A percentile compares a stretch with the other conserved stretches of the same genome.
Conservation (phyloP, 2,888 invertebrate genomes). For the Cyclophora albipunctata region DNA sequence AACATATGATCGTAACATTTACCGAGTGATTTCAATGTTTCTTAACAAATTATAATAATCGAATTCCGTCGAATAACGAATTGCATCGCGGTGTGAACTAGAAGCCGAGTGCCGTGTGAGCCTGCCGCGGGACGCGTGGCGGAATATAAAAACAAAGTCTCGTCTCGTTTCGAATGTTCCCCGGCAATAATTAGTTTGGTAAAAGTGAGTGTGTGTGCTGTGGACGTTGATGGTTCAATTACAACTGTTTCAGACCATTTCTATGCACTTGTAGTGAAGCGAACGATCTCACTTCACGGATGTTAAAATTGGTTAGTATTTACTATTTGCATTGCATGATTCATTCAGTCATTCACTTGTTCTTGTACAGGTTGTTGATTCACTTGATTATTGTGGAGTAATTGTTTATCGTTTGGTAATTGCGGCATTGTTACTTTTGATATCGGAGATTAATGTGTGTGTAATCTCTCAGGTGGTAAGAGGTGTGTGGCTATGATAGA, state of each 20-base stretch:
- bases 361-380: not conserved
- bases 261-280: conserved; percentile 39
- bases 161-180: conserved; percentile 61
- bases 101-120: conserved; percentile 11
- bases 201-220: conserved; percentile 71
- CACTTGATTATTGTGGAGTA: conserved; percentile 1
- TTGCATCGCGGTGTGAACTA: conserved; percentile 53
- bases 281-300: conserved; percentile 38
- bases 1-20: conserved; percentile 24
- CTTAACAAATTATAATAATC: conserved; percentile 38
- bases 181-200: conserved; percentile 63
- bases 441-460: no score
- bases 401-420: no score
- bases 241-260: conserved; percentile 55
- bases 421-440: no score
- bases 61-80: conserved; percentile 49
- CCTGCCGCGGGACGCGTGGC: conserved; percentile 47
- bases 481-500: no score
- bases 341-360: conserved; percentile 15
- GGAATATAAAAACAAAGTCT: conserved; percentile 60
- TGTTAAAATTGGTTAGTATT: conserved; percentile 67
- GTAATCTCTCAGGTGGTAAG: no score
- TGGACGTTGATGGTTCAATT: conserved; percentile 64
- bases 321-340: conserved; percentile 26
- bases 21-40: conserved; percentile 40